Base-by-base conservation (phyloP, 2,888 invertebrate species). In the Watsonalla cultraria region DNA sequence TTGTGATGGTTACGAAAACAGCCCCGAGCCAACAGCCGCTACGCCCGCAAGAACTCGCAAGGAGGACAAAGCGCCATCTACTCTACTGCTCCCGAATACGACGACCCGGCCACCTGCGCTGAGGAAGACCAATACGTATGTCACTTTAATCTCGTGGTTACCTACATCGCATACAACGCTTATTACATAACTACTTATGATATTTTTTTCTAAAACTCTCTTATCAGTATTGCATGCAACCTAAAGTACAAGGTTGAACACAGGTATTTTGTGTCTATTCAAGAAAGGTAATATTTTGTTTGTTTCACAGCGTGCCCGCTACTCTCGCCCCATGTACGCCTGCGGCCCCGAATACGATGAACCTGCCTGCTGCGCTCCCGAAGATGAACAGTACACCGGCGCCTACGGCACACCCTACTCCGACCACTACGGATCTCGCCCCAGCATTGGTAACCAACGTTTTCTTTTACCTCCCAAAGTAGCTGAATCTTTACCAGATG, bases 31-130 rank as follows among this genome's bases (percentile, higher is more conserved):
- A 94, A 94, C 76, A 93, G 93, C 82, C 93, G 93, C 66, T 93
- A 93, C 77, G 93, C 93, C 64, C 92, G 93, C 75, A 93, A 93
- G 83, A 93, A 96, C 83, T 95, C 95, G 8, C 94, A 95, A 70
- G 95, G 94, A 82, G 96, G 96, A 67, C 94, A 95, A 72, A 96
- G 96, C 69, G 95, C 95, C 70, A 95, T 95, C 82, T 96, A 96
- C 78, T 94, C 94, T 37, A 94, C 95, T 59, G 95, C 95, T 39
- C 97, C 97, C 55, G 97, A 97, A 87, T 97, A 97, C 84, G 97
- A 97, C 86, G 97, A 97, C 84, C 97, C 97, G 47, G 97, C 97
- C 55, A 97, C 97, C 76, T 97, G 96, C 82, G 96, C 96, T 65
- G 96, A 96, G 65, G 97, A 97, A 78, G 97, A 97, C 86, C 97